Evolutionary conservation across 2,113 vertebrate species (phyloP).

Genomic region (Cinclus mexicanus): DNA sequence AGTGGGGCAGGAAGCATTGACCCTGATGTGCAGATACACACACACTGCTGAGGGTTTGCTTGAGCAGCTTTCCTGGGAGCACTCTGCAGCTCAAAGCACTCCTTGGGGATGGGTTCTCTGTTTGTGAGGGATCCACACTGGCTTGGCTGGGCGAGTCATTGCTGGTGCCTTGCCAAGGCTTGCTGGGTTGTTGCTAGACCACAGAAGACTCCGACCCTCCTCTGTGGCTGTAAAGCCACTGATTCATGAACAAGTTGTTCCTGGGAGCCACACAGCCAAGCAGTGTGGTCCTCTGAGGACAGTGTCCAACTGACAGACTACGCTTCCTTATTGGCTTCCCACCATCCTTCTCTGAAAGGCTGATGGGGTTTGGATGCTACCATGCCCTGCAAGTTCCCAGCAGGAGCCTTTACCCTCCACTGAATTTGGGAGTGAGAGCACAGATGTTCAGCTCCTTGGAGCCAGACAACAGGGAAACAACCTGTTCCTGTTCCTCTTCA

Average conservation of each 20-base stretch:
- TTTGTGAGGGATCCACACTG: rapidly evolving
- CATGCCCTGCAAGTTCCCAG: neutral
- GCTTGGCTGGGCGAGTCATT: rapidly evolving
- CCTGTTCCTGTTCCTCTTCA: constrained; percentile 15
- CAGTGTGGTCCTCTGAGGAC: neutral
- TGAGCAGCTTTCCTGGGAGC: neutral
- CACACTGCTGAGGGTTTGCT: neutral
- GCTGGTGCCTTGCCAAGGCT: neutral
- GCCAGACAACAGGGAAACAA: neutral
- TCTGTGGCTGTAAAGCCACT: neutral
- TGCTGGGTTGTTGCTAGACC: neutral
- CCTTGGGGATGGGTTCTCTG: neutral
- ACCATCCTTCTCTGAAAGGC: neutral
- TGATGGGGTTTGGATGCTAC: neutral
- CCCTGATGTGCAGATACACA: neutral
- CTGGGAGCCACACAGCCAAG: neutral
- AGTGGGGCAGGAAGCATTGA: rapidly evolving
- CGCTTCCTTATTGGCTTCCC: neutral
- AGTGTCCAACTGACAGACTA: neutral
- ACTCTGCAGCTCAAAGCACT: neutral
- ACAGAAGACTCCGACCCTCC: neutral
- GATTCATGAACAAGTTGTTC: neutral
- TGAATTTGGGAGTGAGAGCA: neutral
- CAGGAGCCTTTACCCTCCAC: neutral
- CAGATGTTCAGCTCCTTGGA: constrained; percentile 28